Evolutionary conservation across 2,888 invertebrate genomes (phyloP).

Genomic region (Tanypteryx hageni): DNA sequence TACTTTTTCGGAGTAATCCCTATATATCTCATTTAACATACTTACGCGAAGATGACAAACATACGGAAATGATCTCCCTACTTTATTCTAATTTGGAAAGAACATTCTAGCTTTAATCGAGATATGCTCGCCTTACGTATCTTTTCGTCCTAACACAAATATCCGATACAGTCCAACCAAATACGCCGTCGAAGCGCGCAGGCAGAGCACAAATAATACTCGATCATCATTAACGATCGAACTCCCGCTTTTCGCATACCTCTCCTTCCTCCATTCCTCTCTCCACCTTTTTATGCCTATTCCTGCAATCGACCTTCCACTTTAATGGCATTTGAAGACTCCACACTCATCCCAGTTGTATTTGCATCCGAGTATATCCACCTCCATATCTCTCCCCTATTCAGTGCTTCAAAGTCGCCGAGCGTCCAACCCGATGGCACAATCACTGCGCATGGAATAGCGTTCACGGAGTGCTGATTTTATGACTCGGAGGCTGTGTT

Average conservation of each 20-base stretch:
- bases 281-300: neutral
- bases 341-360: neutral
- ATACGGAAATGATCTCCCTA: too few relatives aligned
- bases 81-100: too few relatives aligned
- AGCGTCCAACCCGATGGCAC: neutral
- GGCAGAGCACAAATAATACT: too few relatives aligned
- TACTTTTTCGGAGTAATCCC: too few relatives aligned
- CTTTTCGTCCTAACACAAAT: too few relatives aligned
- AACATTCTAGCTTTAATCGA: too few relatives aligned
- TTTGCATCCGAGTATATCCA: neutral
- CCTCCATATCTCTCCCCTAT: neutral
- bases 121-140: too few relatives aligned
- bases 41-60: too few relatives aligned
- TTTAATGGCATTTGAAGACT: neutral
- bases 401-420: neutral
- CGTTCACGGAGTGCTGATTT: constrained; percentile 20
- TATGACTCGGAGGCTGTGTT: neutral
- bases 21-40: too few relatives aligned
- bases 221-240: too few relatives aligned
- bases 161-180: too few relatives aligned
- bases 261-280: neutral
- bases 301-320: neutral
- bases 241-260: neutral
- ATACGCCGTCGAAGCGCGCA: too few relatives aligned
- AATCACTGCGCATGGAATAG: neutral